A percentile compares a stretch with the other conserved stretches of the same genome.
Evolutionary conservation across 2,888 invertebrate genomes (phyloP).

Genomic region (Drosophila acutilabella): DNA sequence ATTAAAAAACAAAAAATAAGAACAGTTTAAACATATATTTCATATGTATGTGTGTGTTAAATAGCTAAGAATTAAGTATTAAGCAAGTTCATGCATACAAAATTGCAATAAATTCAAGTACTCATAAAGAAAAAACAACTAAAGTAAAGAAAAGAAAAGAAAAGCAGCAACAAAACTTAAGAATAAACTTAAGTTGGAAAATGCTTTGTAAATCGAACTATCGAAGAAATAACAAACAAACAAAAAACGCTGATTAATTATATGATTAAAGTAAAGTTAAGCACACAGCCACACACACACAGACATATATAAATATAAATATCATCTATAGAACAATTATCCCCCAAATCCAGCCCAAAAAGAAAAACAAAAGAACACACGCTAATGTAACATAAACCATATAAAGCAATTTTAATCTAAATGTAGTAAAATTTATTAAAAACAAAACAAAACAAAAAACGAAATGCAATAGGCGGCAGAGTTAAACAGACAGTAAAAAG

Average conservation of each 20-base stretch:
- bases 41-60: conserved; percentile 65
- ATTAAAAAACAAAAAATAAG: conserved; percentile 29
- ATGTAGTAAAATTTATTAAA: conserved; percentile 67
- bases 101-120: conserved; percentile 47
- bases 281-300: conserved; percentile 39
- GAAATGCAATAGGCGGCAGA: conserved; percentile 51
- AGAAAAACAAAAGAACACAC: conserved; percentile 5
- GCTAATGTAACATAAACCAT: conserved; percentile 70
- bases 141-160: conserved; percentile 17
- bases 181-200: too few relatives aligned
- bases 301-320: conserved; percentile 18
- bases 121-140: too few relatives aligned
- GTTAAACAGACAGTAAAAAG: conserved; percentile 22
- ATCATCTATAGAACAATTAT: conserved; percentile 77
- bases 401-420: conserved; percentile 72
- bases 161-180: conserved; percentile 7
- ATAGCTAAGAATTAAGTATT: conserved; percentile 75
- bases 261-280: conserved; percentile 57
- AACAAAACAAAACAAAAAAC: conserved; percentile 25
- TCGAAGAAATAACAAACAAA: conserved; percentile 15
- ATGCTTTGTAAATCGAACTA: too few relatives aligned
- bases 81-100: conserved; percentile 65
- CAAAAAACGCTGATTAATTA: conserved; percentile 51
- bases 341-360: conserved; percentile 60
- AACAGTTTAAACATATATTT: conserved; percentile 45